Evolutionary conservation across 2,113 vertebrate genomes (phyloP), one percentile per base, ranked within the genome.

Genomic region (Microcebus ravelobensis): DNA sequence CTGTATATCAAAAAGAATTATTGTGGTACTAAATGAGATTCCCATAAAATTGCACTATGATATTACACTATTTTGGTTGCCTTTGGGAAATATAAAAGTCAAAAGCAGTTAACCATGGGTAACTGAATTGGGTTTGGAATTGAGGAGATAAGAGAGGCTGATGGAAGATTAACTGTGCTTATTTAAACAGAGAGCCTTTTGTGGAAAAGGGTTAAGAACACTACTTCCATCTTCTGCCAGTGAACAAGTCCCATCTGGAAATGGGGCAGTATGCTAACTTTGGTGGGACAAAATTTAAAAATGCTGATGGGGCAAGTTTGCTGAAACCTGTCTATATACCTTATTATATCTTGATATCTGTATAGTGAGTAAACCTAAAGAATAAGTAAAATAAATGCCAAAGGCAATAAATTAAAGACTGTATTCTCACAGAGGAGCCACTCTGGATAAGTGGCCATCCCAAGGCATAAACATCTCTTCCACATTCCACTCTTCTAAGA

Each of bases 1-100:
- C 88, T 15, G 50, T 70, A 67, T 95, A 97, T 93, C 50, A 71
- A 45, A 57, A 94, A 82, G 88, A 97, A 97, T 93, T 83, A 91
- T 91, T 94, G 45, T 90, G 48, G 27, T 27, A 70, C 55, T 96
- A 96, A 96, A 97, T 68, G 36, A 79, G 10, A 67, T 42, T 15
- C 17, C 45, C 15, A 18, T 80, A 73, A 97, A 87, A 90, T 14
- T 31, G 21, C 36, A 25, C 55, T 95, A 96, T 80, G 67, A 96
- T 68, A 95, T 39, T 59, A 86, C 70, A 79, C 13, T 61, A 89
- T 73, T 82, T 80, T 82, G 15, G 9, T 61, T 95, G 27, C 80
- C 31, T 55, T 21, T 36, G 85, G 52, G 95, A 97, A 95, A 97
- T 96, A 87, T 21, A 94, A 52, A 90, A 94, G 14, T 91, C 45